Percentiles rank a stretch among this genome's conserved stretches.
Evolutionary conservation across 2,888 invertebrate genomes (phyloP).

Genomic region (Cylloceria caligata): DNA sequence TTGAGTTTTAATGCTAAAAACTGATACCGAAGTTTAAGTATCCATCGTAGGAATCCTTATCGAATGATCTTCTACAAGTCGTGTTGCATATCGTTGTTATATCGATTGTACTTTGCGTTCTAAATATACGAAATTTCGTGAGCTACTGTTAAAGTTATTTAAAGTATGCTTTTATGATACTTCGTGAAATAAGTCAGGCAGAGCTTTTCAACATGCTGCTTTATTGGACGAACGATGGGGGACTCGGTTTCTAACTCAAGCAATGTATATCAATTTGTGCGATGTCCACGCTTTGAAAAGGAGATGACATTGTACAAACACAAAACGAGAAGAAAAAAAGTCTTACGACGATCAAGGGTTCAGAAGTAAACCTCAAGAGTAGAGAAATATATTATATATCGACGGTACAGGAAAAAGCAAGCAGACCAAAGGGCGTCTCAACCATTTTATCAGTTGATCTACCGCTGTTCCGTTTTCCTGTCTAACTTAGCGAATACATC

Average conservation of each 20-base stretch:
- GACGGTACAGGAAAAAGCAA: not conserved
- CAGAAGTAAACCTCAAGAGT: not conserved
- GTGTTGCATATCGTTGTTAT: no score
- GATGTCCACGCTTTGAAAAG: not conserved
- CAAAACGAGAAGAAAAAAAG: not conserved
- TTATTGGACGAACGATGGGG: not conserved
- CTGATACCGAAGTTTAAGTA: no score
- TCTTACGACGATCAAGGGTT: not conserved
- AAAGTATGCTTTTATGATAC: not conserved
- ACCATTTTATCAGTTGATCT: constrained; percentile 37
- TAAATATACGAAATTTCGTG: no score
- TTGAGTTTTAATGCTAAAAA: no score
- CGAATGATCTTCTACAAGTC: no score
- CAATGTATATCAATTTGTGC: not conserved
- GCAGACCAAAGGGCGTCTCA: not conserved
- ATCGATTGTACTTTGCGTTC: no score
- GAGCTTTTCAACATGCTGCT: not conserved
- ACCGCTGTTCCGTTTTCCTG: constrained; percentile 11
- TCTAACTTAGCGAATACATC: not conserved
- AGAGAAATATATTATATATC: not conserved
- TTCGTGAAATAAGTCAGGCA: not conserved
- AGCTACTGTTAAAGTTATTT: no score
- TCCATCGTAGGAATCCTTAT: no score
- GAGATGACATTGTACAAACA: constrained; percentile 2
- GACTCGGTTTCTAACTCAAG: not conserved